Base-by-base conservation (phyloP, 2,888 invertebrate genomes). In the Volucella inanis region DNA sequence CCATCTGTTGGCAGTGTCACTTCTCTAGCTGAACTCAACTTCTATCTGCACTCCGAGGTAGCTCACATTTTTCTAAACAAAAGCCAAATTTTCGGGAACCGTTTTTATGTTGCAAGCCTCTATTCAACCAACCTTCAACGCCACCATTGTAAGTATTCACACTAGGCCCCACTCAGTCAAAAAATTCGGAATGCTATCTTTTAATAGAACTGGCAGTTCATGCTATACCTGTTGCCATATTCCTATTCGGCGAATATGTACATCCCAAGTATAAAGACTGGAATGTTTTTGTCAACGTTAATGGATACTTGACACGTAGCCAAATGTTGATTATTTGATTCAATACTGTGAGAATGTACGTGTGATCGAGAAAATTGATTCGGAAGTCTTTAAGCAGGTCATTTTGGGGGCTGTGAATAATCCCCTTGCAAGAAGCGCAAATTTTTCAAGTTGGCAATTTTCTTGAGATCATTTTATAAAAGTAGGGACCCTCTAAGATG, bases 41-140 rank as follows among this genome's bases (percentile, higher is more conserved):
- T 96, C 90, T 93, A 93, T 88, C 92, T 92, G 68, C 96, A 97
- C 91, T 96, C 96, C 0, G 96, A 96, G 91, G 95, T 96, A 14
- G 96, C 95, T 0, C 93, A 94, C 88, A 94, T 96, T 59, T 94
- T 95, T 12, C 91, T 97, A 10, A 18, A 92, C 93, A 22, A 93
- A 93, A 88, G 92, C 94, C 50, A 91, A 90, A 47, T 93, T 92
- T 72, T 94, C 94, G 11, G 92, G 96, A 3, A 93, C 92, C 59
- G 90, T 96, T 39, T 89, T 96, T 8, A 95, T 96, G 0, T 96
- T 95, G 96, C 96, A 97, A 90, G 92, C 94, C 0, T 94, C 94
- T 87, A 87, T 93, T 31, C 41, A 47, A 14, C 90, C 91, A 43
- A 89, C 90, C 6, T 89, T 90, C 52, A 82, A 88, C 11, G 89